Conservation (phyloP, 2,113 vertebrate genomes). For the Tyrannus savana region DNA sequence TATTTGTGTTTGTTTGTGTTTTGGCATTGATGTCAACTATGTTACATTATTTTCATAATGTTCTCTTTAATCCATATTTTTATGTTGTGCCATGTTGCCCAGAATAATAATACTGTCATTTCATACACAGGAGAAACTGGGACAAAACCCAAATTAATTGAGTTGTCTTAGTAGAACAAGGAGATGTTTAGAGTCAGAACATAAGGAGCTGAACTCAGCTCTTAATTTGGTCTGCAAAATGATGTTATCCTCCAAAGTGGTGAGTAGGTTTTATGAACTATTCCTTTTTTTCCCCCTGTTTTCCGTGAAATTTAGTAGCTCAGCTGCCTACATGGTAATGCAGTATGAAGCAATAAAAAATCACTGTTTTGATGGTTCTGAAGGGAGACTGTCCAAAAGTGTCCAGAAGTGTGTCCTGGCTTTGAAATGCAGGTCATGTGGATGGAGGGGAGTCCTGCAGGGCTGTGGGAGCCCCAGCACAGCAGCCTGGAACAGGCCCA, state of each 20-base stretch:
- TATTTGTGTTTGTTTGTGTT: slow-evolving; percentile 13
- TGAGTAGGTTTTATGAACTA: background rate
- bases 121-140: background rate
- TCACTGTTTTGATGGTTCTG: background rate
- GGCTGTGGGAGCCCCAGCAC: background rate
- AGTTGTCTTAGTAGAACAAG: background rate
- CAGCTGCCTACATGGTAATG: background rate
- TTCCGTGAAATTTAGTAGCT: background rate
- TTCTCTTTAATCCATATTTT: background rate
- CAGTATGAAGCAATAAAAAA: background rate
- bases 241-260: background rate
- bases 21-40: background rate
- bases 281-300: background rate
- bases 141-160: background rate
- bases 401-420: background rate
- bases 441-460: background rate
- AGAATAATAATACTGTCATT: background rate
- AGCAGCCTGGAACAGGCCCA: background rate
- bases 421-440: background rate
- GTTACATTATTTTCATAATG: background rate
- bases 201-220: background rate
- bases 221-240: background rate
- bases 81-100: background rate
- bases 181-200: background rate
- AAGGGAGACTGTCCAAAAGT: background rate